Conservation (phyloP, 1,140 invertebrate species). For the Thereuonema tuberculata region DNA sequence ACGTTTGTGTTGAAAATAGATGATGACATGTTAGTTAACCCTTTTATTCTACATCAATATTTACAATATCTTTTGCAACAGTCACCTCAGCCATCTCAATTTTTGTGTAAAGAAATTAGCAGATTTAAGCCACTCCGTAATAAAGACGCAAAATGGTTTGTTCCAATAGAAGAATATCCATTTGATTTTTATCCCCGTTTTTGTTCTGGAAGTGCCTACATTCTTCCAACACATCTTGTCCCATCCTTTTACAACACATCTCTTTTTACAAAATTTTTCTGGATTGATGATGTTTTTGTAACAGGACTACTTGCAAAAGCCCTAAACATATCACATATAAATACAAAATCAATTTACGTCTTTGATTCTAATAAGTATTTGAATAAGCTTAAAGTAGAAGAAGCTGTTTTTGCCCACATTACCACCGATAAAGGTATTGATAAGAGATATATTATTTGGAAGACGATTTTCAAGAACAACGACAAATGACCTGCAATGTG, state of each 20-base stretch:
- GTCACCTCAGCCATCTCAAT: slow-evolving; percentile 25
- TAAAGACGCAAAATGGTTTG: slow-evolving; percentile 30
- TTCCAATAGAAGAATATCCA: slow-evolving; percentile 25
- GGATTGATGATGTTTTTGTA: slow-evolving; percentile 34
- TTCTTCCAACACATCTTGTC: slow-evolving; percentile 25
- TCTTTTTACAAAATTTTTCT: slow-evolving; percentile 27
- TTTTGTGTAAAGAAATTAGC: slow-evolving; percentile 30
- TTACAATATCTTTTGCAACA: slow-evolving; percentile 30
- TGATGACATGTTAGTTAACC: slow-evolving; percentile 19
- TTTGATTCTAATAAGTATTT: too few species aligned
- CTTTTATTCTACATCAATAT: slow-evolving; percentile 20
- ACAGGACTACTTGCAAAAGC: slow-evolving; percentile 27
- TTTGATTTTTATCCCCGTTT: slow-evolving; percentile 28
- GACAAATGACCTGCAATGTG: too few species aligned
- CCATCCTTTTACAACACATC: slow-evolving; percentile 23
- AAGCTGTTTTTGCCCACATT: too few species aligned
- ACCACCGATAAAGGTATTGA: too few species aligned
- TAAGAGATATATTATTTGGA: too few species aligned
- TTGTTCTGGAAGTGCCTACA: slow-evolving; percentile 30
- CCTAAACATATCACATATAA: neutral
- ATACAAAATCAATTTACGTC: neutral
- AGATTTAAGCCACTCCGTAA: slow-evolving; percentile 25
- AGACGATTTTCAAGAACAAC: too few species aligned
- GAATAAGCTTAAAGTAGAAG: too few species aligned
- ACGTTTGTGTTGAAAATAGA: slow-evolving; percentile 30